Percentiles rank a stretch among this genome's conserved stretches.
Evolutionary conservation across 1,140 invertebrate species (phyloP).

Genomic region (Papilio glaucus): DNA sequence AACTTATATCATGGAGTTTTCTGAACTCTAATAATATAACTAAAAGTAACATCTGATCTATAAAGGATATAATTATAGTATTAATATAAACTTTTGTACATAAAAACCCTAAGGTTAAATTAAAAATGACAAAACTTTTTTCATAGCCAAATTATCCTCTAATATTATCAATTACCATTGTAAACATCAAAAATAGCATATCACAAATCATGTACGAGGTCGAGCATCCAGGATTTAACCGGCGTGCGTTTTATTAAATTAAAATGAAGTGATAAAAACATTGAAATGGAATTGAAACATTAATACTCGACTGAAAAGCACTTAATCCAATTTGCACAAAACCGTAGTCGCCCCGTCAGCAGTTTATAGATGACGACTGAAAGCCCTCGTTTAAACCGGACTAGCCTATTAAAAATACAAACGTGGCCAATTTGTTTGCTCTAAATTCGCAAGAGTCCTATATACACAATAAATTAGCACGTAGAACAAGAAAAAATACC

Average conservation of each 20-base stretch:
- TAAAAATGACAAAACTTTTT: no score
- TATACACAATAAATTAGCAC: background rate
- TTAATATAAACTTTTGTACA: no score
- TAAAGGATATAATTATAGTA: no score
- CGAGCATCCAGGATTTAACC: background rate
- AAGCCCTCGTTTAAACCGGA: constrained; percentile 32
- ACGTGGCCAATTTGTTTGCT: constrained; percentile 24
- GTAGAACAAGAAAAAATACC: background rate
- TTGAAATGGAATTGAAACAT: constrained; percentile 29
- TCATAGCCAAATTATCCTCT: no score
- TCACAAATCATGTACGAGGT: background rate
- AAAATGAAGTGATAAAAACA: background rate
- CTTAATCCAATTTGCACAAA: constrained; percentile 38
- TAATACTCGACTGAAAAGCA: constrained; percentile 30
- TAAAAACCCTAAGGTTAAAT: no score
- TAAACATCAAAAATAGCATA: background rate
- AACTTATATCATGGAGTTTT: no score
- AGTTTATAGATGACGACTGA: constrained; percentile 35
- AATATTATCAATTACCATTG: no score
- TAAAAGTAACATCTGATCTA: no score
- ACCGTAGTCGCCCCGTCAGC: constrained; percentile 28
- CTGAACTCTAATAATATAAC: no score
- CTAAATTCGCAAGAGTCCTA: constrained; percentile 2
- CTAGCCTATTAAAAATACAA: constrained; percentile 37
- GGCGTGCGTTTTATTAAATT: background rate